Percentiles rank a stretch among this genome's conserved stretches.
Evolutionary conservation across 2,888 invertebrate genomes (phyloP).

Genomic region (Scaptomyza cyrtandrae): DNA sequence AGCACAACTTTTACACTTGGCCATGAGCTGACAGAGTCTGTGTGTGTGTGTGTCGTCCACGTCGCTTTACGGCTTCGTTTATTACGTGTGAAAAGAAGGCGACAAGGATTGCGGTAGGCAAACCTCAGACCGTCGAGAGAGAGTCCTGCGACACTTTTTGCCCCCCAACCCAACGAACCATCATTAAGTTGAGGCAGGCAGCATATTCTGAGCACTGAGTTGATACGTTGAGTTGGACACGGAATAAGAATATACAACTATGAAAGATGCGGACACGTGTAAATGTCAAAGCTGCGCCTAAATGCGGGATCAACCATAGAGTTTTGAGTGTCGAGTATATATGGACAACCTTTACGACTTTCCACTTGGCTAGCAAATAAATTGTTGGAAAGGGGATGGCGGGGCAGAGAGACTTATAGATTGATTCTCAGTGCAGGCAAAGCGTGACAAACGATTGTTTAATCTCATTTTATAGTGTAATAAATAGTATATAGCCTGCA

Average conservation of each 20-base stretch:
- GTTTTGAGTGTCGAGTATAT: constrained; percentile 11
- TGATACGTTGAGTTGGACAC: neutral
- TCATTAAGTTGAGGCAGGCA: constrained; percentile 61
- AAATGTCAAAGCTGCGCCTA: constrained; percentile 62
- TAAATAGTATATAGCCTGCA: neutral
- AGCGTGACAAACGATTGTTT: constrained; percentile 14
- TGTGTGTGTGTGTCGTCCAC: constrained; percentile 44
- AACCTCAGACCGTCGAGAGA: neutral
- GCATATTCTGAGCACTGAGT: neutral
- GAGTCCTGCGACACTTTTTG: constrained; percentile 60
- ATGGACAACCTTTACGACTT: constrained; percentile 42
- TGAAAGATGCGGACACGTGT: constrained; percentile 45
- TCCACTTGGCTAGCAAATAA: constrained; percentile 34
- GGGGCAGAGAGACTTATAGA: constrained; percentile 3
- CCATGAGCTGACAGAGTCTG: constrained; percentile 22
- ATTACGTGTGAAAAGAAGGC: constrained; percentile 77
- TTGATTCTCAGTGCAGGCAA: constrained; percentile 23
- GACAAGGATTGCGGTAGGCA: constrained; percentile 43
- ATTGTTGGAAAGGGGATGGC: neutral
- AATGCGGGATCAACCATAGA: constrained; percentile 38
- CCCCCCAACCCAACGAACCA: constrained; percentile 36
- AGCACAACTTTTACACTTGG: constrained; percentile 60
- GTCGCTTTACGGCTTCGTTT: constrained; percentile 75
- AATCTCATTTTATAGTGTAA: neutral
- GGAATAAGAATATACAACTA: neutral